Evolutionary conservation across 2,888 invertebrate species (phyloP), one percentile per base, ranked within the genome.

Genomic region (Tricholauxania praeusta): DNA sequence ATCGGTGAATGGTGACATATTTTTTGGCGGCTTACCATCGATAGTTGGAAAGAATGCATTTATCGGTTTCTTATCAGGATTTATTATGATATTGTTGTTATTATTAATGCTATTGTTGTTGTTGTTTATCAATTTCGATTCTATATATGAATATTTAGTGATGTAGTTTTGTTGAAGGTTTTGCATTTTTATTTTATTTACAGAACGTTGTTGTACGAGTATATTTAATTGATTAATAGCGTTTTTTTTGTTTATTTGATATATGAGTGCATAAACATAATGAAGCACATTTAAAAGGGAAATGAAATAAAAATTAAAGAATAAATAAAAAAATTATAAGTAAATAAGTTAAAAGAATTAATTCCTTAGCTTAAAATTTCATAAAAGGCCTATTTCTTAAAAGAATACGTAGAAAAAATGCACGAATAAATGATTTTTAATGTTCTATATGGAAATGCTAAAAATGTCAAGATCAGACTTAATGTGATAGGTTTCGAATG

Each of bases 41-140:
- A 84, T 55, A 0, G 87, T 87, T 39, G 87, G 87, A 76, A 87
- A 87, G 66, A 87, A 86, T 59, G 87, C 85, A 71, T 78, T 76
- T 12, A 79, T 64, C 5, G 79, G 76, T 72, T 82, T 84, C 67
- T 79, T 82, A 52, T 83, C 84, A 53, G 78, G 78, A 19, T 81
- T 80, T 70, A 48, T 66, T 71, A 72, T 75, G 72, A 52, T 63
- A 57, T 73, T 66, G 64, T 72, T 72, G 71, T 78, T 74, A 72
- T 75, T 73, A 72, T 76, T 73, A 49, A 64, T 68, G 74, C 69
- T 66, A 72, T 76, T 66, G 77, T 64, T 69, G 78, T 75, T 71
- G 78, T 74, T 75, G 79, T 78, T 74, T 77, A 70, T 65, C 51
- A 28, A 55, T 68, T 59, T 19, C 65, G 52, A 72, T 53, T 66